These are phyloP conservation scores for Aphyosemion australe DNA, from an alignment of 2,113 vertebrate genomes.

Conservation along the genomic window DNA sequence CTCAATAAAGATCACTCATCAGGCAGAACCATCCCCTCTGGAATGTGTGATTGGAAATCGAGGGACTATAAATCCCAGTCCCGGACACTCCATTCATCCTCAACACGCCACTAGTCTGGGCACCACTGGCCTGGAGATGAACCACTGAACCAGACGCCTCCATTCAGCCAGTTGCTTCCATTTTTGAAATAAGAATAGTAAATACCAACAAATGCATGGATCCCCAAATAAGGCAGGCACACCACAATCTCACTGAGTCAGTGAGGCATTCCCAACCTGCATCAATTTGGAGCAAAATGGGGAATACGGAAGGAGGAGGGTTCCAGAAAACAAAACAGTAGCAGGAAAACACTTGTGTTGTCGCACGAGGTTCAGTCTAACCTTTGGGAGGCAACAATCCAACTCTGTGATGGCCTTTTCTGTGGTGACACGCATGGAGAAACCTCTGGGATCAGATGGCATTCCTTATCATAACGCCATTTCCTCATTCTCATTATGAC, in stretches of 20 bases:
- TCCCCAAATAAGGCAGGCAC: constrained; percentile 68
- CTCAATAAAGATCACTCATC: constrained; percentile 77
- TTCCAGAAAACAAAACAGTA: constrained; percentile 69
- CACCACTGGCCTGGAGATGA: constrained; percentile 60
- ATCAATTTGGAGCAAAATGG: constrained; percentile 70
- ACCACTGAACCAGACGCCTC: constrained; percentile 60
- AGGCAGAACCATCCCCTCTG: constrained; percentile 77
- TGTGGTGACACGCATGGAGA: constrained; percentile 78
- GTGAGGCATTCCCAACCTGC: constrained; percentile 75
- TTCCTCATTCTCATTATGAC: constrained; percentile 48
- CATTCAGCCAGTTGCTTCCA: constrained; percentile 53
- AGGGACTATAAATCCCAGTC: constrained; percentile 62
- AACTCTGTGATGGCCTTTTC: constrained; percentile 76
- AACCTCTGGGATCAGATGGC: constrained; percentile 76
- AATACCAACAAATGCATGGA: constrained; percentile 67
- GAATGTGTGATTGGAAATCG: constrained; percentile 78
- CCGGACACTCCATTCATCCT: constrained; percentile 71
- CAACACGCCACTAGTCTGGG: constrained; percentile 73
- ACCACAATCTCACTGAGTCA: constrained; percentile 75
- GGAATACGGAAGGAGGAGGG: constrained; percentile 37
- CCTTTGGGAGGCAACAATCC: constrained; percentile 77
- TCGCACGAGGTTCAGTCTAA: constrained; percentile 58
- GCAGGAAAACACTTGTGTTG: constrained; percentile 50
- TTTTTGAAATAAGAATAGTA: constrained; percentile 73
- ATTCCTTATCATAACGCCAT: constrained; percentile 70